Conservation (phyloP, 2,888 invertebrate species). For the Cartodere bifasciata region DNA sequence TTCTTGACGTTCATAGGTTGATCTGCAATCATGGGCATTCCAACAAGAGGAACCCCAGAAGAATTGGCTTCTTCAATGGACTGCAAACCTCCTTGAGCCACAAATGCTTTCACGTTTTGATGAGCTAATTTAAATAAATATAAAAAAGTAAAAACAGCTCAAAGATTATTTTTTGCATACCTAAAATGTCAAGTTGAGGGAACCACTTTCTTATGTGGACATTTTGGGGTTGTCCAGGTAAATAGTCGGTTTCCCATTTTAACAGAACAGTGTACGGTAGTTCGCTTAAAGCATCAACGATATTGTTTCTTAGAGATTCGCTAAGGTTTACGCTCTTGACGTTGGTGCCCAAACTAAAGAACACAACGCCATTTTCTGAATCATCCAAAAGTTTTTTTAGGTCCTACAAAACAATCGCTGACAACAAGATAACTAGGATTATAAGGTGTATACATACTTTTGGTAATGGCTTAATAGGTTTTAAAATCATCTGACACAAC, state of each 20-base stretch:
- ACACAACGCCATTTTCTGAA: conserved; percentile 16
- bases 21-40: conserved; percentile 23
- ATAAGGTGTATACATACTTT: conserved; percentile 21
- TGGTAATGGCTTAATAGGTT: conserved; percentile 29
- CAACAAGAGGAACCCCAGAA: conserved; percentile 20
- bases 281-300: conserved; percentile 13
- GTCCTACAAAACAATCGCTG: conserved; percentile 10
- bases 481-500: conserved; percentile 29
- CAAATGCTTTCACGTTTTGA: conserved; percentile 22
- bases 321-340: conserved; percentile 14
- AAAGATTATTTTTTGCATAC: conserved; percentile 7
- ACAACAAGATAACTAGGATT: conserved; percentile 1
- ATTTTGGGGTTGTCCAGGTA: conserved; percentile 14
- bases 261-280: conserved; percentile 17
- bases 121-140: conserved; percentile 14
- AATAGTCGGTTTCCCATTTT: conserved; percentile 18
- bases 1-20: conserved; percentile 17
- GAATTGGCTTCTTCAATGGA: conserved; percentile 23
- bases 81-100: conserved; percentile 23
- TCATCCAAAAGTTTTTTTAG: conserved; percentile 17
- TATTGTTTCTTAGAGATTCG: conserved; percentile 10
- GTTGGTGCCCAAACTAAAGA: conserved; percentile 19
- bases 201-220: conserved; percentile 18
- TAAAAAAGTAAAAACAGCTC: too few relatives aligned
- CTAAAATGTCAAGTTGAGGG: conserved; percentile 19